These are phyloP conservation scores for Gadopsis bispinosus DNA, from an alignment of 2,797 vertebrate genomes.

Conservation along the genomic window DNA sequence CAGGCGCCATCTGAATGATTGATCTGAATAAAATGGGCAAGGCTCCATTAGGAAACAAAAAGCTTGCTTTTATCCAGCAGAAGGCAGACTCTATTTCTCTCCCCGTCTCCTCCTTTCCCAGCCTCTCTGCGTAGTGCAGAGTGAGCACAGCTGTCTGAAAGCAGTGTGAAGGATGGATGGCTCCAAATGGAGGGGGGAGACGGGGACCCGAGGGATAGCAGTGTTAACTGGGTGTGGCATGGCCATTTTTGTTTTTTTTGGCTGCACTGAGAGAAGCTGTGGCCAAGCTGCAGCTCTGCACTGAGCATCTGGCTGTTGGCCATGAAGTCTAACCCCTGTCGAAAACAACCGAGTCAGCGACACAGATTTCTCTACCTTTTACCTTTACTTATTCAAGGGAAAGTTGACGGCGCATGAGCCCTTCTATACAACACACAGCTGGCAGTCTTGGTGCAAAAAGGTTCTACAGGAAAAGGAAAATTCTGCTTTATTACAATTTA, in stretches of 20 bases:
- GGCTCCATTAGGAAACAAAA: conserved; percentile 81
- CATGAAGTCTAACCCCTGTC: conserved; percentile 19
- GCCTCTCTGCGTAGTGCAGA: conserved; percentile 59
- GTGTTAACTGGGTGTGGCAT: conserved; percentile 55
- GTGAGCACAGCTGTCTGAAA: conserved; percentile 83
- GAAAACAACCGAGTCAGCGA: background rate
- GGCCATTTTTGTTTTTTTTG: conserved; percentile 1
- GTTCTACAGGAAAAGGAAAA: no score
- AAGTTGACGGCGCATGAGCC: background rate
- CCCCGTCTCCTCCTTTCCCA: conserved; percentile 32
- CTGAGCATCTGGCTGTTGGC: conserved; percentile 33
- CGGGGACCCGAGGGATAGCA: background rate
- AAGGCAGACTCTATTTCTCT: conserved; percentile 64
- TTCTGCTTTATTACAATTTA: no score
- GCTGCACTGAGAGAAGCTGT: conserved; percentile 19
- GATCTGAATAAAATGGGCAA: conserved; percentile 78
- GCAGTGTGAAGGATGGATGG: conserved; percentile 68
- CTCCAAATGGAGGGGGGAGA: conserved; percentile 53
- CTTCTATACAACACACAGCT: background rate
- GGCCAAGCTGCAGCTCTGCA: conserved; percentile 27
- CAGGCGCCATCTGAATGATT: conserved; percentile 68
- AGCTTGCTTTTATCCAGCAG: conserved; percentile 79
- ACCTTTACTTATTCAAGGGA: background rate
- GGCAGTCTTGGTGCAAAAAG: background rate
- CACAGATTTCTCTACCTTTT: background rate